Percentiles rank a stretch among this genome's conserved stretches.
Evolutionary conservation across 1,140 invertebrate genomes (phyloP).

Genomic region (Calliopsis andreniformis): DNA sequence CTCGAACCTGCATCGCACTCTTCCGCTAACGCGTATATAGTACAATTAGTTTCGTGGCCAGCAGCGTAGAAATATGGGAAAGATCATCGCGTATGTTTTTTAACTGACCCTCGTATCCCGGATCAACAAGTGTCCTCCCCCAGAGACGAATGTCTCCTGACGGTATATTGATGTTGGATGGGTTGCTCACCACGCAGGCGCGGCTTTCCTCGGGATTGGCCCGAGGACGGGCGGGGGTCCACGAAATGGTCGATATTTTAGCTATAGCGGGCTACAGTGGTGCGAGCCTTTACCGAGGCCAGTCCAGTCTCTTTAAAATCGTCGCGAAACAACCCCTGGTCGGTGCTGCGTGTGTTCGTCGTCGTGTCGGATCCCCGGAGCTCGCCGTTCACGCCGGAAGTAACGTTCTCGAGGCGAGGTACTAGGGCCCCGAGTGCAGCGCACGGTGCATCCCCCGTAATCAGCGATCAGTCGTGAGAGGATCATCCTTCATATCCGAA

Average conservation of each 20-base stretch:
- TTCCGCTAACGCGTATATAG: no score
- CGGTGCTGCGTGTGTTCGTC: conserved; percentile 27
- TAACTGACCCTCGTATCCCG: background rate
- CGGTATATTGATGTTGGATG: conserved; percentile 70
- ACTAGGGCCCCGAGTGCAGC: conserved; percentile 3
- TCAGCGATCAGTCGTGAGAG: conserved; percentile 17
- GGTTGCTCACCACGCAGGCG: conserved; percentile 67
- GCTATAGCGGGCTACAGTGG: conserved; percentile 75
- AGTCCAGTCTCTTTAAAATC: conserved; percentile 66
- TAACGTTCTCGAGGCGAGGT: background rate
- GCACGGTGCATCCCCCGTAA: conserved; percentile 4
- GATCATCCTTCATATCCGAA: conserved; percentile 14
- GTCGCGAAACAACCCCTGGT: conserved; percentile 51
- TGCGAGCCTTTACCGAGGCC: conserved; percentile 73
- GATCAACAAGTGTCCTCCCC: conserved; percentile 68
- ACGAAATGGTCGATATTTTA: conserved; percentile 78
- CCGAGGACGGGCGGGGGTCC: conserved; percentile 68
- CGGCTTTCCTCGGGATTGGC: conserved; percentile 47
- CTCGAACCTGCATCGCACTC: no score
- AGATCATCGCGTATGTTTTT: no score
- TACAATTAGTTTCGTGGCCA: no score
- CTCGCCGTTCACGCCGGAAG: no score
- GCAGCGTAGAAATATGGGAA: no score
- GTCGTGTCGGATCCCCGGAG: conserved; percentile 21
- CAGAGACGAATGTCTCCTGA: conserved; percentile 17